These are phyloP conservation scores for Aythya baeri DNA, from an alignment of 2,113 vertebrate genomes.

Conservation along the genomic window DNA sequence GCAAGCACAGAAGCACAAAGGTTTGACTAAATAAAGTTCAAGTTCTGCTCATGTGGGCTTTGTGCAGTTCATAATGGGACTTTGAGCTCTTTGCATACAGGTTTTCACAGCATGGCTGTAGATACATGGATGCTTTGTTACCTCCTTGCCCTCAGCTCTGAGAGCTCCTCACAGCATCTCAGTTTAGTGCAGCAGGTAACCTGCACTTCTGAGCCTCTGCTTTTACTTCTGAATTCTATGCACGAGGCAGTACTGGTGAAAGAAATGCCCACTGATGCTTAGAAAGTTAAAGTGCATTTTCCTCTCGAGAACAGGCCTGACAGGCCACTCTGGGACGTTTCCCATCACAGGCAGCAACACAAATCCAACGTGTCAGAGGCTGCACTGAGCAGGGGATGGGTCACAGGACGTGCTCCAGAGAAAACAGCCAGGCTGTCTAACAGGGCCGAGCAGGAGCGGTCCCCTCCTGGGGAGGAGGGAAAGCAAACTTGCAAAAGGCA, in stretches of 20 bases:
- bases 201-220: not conserved
- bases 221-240: not conserved
- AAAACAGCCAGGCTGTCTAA: not conserved
- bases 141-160: not conserved
- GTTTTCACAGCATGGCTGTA: not conserved
- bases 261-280: not conserved
- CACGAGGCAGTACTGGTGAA: not conserved
- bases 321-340: not conserved
- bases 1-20: not conserved
- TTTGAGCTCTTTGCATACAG: not conserved
- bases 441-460: not conserved
- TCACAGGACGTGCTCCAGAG: not conserved
- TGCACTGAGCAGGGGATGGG: not conserved
- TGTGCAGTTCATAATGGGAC: not conserved
- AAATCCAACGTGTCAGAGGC: not conserved
- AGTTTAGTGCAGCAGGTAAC: not conserved
- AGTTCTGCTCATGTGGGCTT: accelerated
- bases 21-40: not conserved
- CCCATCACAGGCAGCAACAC: not conserved
- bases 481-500: not conserved
- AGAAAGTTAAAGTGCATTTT: not conserved
- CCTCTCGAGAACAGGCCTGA: not conserved
- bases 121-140: accelerated
- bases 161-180: not conserved
- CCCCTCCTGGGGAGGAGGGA: not conserved